These are phyloP conservation scores for Eupithecia insigniata DNA, from an alignment of 2,888 invertebrate species.

Conservation along the genomic window DNA sequence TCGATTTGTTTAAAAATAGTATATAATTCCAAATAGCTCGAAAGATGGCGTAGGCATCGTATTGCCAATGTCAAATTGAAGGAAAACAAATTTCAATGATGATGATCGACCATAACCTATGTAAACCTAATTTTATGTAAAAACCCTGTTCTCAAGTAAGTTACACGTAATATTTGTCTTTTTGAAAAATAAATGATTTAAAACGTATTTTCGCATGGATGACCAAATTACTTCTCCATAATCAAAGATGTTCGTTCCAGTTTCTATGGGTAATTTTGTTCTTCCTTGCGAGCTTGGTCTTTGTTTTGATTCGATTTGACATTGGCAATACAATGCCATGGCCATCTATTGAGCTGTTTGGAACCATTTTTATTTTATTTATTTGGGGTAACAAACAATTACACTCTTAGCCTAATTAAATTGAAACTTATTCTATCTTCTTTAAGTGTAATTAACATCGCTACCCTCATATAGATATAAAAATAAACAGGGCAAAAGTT, in stretches of 20 bases:
- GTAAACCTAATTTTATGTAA: too few relatives aligned
- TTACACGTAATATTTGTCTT: too few relatives aligned
- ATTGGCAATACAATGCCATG: not conserved
- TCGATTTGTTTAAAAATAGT: not conserved
- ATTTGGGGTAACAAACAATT: too few relatives aligned
- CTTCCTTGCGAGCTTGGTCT: not conserved
- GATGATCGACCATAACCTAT: too few relatives aligned
- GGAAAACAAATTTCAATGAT: not conserved
- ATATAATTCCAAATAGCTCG: not conserved
- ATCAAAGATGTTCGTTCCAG: not conserved
- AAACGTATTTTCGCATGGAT: not conserved
- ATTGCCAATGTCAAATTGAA: not conserved
- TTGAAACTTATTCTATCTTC: too few relatives aligned
- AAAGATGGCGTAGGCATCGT: not conserved
- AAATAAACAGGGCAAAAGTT: too few relatives aligned
- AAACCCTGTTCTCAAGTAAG: too few relatives aligned
- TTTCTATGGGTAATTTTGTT: not conserved
- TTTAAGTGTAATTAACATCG: too few relatives aligned
- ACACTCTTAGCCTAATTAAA: too few relatives aligned
- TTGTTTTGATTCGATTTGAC: not conserved
- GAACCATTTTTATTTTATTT: not conserved
- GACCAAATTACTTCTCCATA: not conserved
- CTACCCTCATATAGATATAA: too few relatives aligned
- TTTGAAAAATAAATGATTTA: too few relatives aligned
- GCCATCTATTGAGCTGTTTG: not conserved